Evolutionary conservation across 2,797 vertebrate species (phyloP), one percentile per base, ranked within the genome.

Genomic region (Borostomias antarcticus): DNA sequence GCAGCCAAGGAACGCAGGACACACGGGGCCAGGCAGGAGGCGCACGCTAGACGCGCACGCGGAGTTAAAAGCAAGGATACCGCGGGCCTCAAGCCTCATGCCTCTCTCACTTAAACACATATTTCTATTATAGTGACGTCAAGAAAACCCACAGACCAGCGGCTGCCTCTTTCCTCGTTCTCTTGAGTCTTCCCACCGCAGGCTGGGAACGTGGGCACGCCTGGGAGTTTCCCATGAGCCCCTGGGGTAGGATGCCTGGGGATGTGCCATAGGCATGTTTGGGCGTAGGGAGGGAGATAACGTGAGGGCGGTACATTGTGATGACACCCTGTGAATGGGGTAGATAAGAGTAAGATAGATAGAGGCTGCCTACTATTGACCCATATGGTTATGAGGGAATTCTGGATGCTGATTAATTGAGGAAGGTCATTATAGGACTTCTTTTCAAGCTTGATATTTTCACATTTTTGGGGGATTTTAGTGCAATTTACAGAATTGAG

Each of bases 71-170:
- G n/a, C n/a, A n/a, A n/a, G n/a, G n/a, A n/a, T n/a, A n/a, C n/a
- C n/a, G n/a, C n/a, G n/a, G n/a, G n/a, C n/a, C n/a, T 83, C 33
- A 37, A 37, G 6, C 85, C 66, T 83, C 67, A 71, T 83, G 85
- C 84, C 75, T 85, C 80, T 81, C 80, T 82, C 80, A 86, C 87
- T 85, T 87, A 82, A 86, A 85, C 82, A 86, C 85, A 89, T 88
- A 89, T 89, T 89, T 89, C 86, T 81, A 86, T 86, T 86, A 84
- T 81, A 86, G 82, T 86, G 76, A 89, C 89, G 88, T 91, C 88
- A 91, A 89, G 86, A 81, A 84, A 82, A 85, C 82, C n/a, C 47
- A 70, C 76, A 80, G 85, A 78, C 3, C 2, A 17, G 5, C 40
- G 10, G 25, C 40, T 28, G 37, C 45, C 43, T 45, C 45, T 30